Conservation (phyloP, 53 echinoderm and acorn worm species). For the Echinometra lucunter region DNA sequence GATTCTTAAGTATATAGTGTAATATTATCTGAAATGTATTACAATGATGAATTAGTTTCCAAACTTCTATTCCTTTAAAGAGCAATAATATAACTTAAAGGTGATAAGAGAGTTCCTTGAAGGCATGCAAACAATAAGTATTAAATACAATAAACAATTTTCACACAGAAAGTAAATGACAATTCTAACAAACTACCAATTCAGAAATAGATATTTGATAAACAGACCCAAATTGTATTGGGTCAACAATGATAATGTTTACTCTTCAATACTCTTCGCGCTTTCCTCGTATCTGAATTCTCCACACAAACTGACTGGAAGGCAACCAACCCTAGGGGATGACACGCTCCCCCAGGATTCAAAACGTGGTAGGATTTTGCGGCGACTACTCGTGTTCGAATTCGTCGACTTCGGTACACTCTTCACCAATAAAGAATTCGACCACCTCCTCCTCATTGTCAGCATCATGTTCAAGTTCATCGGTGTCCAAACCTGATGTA, state of each 20-base stretch:
- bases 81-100: neutral
- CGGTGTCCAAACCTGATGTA: conserved; percentile 86
- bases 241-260: neutral
- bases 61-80: neutral
- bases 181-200: conserved; percentile 36
- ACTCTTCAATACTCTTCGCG: neutral
- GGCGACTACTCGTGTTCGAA: conserved; percentile 91
- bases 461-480: conserved; percentile 75
- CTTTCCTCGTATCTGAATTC: conserved; percentile 20
- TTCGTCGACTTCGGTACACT: conserved; percentile 95
- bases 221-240: neutral
- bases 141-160: neutral
- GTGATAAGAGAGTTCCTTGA: neutral
- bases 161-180: conserved; percentile 16
- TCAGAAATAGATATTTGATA: neutral
- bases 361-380: neutral
- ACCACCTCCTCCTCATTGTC: conserved; percentile 93
- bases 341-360: neutral
- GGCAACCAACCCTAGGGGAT: conserved; percentile 15
- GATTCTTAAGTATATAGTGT: neutral
- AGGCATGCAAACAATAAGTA: neutral
- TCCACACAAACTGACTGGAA: conserved; percentile 58
- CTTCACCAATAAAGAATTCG: conserved; percentile 98
- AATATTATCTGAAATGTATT: neutral
- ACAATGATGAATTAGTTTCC: neutral